Base-by-base conservation (phyloP, 1,140 invertebrate genomes). In the Drosophila aff. region DNA sequence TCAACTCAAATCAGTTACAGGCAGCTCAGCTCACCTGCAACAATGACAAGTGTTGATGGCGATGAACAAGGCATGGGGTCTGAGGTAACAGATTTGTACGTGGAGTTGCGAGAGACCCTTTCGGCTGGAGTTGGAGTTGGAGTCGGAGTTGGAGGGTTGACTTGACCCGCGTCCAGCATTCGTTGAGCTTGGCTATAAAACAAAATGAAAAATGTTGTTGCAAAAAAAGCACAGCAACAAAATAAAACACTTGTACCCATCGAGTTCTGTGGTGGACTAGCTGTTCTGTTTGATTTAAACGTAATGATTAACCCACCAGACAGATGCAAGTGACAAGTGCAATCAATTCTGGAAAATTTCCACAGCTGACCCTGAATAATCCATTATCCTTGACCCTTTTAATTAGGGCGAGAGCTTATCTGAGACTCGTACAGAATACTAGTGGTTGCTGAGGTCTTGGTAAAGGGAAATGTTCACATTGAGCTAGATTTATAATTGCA, bases 181-280 rank as follows among this genome's bases (percentile, higher is more conserved):
- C 76, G 47, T 62, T 76, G 26, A 62, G 55, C 72, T 44, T 44
- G 49, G 63, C 83, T 68, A 87, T 87, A 87, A 87, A 87, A 87
- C 83, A 87, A 81, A 84, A 83, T 89, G 84, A 87, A 76, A 87
- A 87, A 89, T 89, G 84, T 87, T 87, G 83, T 89, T 83, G 84
- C 72, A 83, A 76, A 81, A 73, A 69, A 61, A 62, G 18, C 59
- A 66, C 41, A 50, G 36, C 38, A 71, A 44, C 4, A 55, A 26
- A 50, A 52, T 57, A 38, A 53, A 83, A 64, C 65, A 71, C 55
- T 79, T 83, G 71, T 76, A 67, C 26, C 40, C 68, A 57, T 71
- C 49, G 60, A 61, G 61, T 64, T 47, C 61, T 53, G 40, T 31
- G 75, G 44, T 31, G 23, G 47, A 62, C 58, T 62, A 67, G 71